Conservation (phyloP, 2,888 invertebrate genomes). For the Lomographa bimaculata region DNA sequence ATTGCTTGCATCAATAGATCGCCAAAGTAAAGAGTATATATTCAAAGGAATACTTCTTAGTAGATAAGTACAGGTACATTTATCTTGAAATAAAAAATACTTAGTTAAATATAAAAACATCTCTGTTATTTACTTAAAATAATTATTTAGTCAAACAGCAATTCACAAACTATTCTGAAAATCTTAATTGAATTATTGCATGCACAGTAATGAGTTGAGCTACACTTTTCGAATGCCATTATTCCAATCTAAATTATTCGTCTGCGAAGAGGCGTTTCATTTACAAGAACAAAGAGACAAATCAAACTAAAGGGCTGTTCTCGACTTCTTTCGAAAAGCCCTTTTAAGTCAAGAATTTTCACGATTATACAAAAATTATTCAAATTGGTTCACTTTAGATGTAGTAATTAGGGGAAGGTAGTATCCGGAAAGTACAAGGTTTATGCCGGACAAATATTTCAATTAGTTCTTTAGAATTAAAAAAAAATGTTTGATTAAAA, state of each 20-base stretch:
- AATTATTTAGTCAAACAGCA: too few relatives aligned
- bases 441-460: slow-evolving; percentile 4
- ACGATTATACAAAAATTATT: slow-evolving; percentile 31
- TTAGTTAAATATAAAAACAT: too few relatives aligned
- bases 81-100: too few relatives aligned
- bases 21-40: slow-evolving; percentile 13
- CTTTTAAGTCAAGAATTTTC: slow-evolving; percentile 39
- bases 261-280: slow-evolving; percentile 62
- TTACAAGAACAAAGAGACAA: slow-evolving; percentile 63
- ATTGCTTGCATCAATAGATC: slow-evolving; percentile 52
- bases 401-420: slow-evolving; percentile 15
- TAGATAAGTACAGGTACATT: too few relatives aligned
- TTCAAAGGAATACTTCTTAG: slow-evolving; percentile 4
- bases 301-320: slow-evolving; percentile 62
- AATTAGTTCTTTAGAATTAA: too few relatives aligned
- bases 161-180: background rate
- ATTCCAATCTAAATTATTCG: slow-evolving; percentile 48
- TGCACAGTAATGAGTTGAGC: background rate
- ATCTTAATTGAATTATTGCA: background rate
- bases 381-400: slow-evolving; percentile 29
- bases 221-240: slow-evolving; percentile 32
- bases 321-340: slow-evolving; percentile 54
- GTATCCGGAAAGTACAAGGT: background rate
- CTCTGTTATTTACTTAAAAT: too few relatives aligned
- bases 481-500: too few relatives aligned